Percentiles rank a stretch among this genome's conserved stretches.
These are phyloP conservation scores for Tenebrosternarchus preto DNA, from an alignment of 2,113 vertebrate species.

Conservation along the genomic window DNA sequence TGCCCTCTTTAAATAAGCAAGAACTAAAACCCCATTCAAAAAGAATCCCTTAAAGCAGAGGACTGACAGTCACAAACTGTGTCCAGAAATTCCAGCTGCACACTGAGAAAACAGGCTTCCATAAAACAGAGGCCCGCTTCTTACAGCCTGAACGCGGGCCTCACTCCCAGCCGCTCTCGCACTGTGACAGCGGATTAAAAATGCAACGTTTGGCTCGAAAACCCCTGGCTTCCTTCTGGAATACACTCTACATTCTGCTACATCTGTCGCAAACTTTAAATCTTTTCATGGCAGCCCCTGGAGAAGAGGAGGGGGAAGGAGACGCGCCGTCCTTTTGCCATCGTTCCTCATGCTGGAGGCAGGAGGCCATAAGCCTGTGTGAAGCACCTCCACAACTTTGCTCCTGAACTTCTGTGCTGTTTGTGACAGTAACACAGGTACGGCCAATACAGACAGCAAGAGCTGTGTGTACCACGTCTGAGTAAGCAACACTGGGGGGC, in stretches of 20 bases:
- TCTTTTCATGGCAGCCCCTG: conserved; percentile 58
- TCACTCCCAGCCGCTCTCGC: conserved; percentile 40
- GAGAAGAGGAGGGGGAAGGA: conserved; percentile 40
- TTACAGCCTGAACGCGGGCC: conserved; percentile 23
- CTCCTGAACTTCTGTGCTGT: conserved; percentile 58
- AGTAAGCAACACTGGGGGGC: neutral
- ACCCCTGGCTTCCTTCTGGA: conserved; percentile 59
- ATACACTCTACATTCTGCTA: conserved; percentile 57
- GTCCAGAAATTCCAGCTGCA: conserved; percentile 6
- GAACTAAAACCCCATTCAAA: neutral
- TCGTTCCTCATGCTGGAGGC: conserved; percentile 42
- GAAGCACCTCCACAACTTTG: conserved; percentile 47
- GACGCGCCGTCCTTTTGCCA: conserved; percentile 27
- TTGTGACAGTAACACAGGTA: conserved; percentile 35
- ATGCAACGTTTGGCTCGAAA: conserved; percentile 64
- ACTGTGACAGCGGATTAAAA: conserved; percentile 64
- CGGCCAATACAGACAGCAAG: neutral
- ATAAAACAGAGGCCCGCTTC: neutral
- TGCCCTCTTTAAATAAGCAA: neutral
- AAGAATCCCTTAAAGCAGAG: neutral
- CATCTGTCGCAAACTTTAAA: conserved; percentile 64
- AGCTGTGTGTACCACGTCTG: too few species aligned
- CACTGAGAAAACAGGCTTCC: conserved; percentile 9
- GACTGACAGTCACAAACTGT: neutral
- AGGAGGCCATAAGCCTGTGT: conserved; percentile 53